These are phyloP conservation scores for Saccostrea glomerata DNA, from an alignment of 1,140 invertebrate genomes.

Conservation along the genomic window DNA sequence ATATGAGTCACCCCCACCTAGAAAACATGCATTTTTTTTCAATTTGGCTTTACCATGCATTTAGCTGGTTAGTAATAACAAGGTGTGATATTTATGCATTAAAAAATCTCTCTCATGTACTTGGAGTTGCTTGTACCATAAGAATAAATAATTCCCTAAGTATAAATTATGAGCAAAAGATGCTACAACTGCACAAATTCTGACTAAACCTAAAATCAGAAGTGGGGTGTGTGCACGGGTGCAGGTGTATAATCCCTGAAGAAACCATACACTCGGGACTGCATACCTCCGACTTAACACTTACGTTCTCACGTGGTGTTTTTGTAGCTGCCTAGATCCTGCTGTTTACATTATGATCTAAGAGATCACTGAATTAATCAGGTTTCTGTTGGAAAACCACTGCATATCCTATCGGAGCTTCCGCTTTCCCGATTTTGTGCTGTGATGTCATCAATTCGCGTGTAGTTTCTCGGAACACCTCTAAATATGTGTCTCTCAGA, in stretches of 20 bases:
- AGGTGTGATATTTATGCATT: too few species aligned
- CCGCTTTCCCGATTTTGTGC: constrained; percentile 26
- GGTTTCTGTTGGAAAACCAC: background rate
- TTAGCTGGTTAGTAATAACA: too few species aligned
- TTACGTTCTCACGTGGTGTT: background rate
- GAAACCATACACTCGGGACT: background rate
- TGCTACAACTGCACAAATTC: too few species aligned
- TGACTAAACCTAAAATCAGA: background rate
- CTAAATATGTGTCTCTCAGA: background rate
- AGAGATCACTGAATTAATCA: background rate
- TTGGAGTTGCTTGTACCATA: too few species aligned
- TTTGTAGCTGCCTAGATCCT: background rate
- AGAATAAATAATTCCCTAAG: too few species aligned
- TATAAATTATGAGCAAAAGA: too few species aligned
- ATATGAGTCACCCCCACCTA: too few species aligned
- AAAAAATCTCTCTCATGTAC: too few species aligned
- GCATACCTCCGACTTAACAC: background rate
- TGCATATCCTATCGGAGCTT: constrained; percentile 26
- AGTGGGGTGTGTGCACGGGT: constrained; percentile 26
- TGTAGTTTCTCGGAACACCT: background rate
- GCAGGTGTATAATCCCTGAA: background rate
- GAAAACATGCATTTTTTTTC: too few species aligned
- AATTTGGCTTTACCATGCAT: too few species aligned
- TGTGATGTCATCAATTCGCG: constrained; percentile 26
- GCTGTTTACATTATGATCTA: constrained; percentile 1